These are phyloP conservation scores for Amphimallon solstitiale DNA, from an alignment of 2,888 invertebrate genomes.

Conservation along the genomic window DNA sequence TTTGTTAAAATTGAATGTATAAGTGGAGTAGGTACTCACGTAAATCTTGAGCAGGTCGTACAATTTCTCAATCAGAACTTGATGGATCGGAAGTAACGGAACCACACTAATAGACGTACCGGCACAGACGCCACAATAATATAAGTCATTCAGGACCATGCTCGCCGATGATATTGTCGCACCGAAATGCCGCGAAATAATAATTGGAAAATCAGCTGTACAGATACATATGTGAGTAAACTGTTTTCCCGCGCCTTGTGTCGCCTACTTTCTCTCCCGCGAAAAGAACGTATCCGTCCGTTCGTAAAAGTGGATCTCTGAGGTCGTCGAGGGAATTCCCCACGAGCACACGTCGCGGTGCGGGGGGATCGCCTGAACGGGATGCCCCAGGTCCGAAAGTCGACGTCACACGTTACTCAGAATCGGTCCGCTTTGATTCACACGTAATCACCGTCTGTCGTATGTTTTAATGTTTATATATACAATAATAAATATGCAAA, in stretches of 20 bases:
- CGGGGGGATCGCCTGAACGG: background rate
- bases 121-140: conserved; percentile 33
- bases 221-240: conserved; percentile 26
- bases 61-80: conserved; percentile 23
- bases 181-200: background rate
- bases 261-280: conserved; percentile 16
- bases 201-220: conserved; percentile 22
- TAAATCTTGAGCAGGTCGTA: conserved; percentile 25
- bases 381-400: conserved; percentile 24
- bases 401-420: conserved; percentile 17
- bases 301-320: conserved; percentile 8
- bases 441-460: background rate
- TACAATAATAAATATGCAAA: too few species aligned
- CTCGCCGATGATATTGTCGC: conserved; percentile 14
- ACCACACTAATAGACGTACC: conserved; percentile 11
- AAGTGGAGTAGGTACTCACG: conserved; percentile 21
- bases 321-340: conserved; percentile 34
- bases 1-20: too few species aligned
- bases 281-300: conserved; percentile 8
- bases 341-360: background rate
- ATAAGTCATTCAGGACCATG: conserved; percentile 24
- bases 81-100: conserved; percentile 21
- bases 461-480: background rate
- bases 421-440: conserved; percentile 3
- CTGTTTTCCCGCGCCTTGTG: conserved; percentile 26